Percentiles rank a stretch among this genome's conserved stretches.
phyloP scores from a whole-genome alignment of 2,113 vertebrate genomes.

The Ammospiza caudacuta region DNA sequence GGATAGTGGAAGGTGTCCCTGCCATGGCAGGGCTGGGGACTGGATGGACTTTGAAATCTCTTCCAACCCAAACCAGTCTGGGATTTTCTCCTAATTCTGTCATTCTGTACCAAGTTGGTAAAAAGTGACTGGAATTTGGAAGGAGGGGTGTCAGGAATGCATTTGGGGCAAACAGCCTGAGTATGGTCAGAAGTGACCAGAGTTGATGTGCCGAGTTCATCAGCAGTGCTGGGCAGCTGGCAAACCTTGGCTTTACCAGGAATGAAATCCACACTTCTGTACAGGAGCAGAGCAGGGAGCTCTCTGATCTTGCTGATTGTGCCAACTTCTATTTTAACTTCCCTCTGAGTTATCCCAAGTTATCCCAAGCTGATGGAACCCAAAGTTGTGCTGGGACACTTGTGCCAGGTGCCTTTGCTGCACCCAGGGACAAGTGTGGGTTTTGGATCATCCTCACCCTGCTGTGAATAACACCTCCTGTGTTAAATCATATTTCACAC shows the following conservation, averaged over 20 bases:
- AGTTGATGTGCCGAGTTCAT: background rate
- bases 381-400: accelerated
- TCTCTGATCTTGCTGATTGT: background rate
- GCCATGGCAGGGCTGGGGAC: accelerated
- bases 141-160: background rate
- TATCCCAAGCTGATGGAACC: background rate
- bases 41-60: background rate
- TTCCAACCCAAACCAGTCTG: background rate
- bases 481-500: background rate
- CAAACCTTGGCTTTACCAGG: background rate
- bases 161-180: background rate
- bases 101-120: background rate
- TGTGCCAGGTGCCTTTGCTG: background rate
- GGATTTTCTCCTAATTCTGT: background rate
- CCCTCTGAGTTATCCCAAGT: background rate
- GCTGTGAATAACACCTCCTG: background rate
- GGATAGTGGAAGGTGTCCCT: background rate
- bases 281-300: background rate
- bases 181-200: too few relatives aligned
- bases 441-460: background rate
- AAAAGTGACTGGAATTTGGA: background rate
- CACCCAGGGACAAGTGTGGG: background rate
- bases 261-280: background rate
- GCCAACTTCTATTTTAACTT: background rate
- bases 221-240: background rate